Conservation (phyloP, 2,797 vertebrate species). For the Scleropages formosus region DNA sequence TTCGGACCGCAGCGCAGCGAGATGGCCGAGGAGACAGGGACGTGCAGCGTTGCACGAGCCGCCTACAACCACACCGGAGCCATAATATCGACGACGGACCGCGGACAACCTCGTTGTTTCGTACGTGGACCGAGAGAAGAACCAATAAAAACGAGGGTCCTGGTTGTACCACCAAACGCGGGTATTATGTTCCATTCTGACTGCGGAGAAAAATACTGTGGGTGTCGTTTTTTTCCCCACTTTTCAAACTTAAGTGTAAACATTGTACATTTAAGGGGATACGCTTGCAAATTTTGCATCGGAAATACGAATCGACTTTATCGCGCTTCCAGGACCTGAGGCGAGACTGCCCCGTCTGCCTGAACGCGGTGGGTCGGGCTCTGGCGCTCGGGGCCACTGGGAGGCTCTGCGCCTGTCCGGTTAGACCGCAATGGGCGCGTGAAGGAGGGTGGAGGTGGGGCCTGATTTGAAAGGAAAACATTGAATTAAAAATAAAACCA, state of each 20-base stretch:
- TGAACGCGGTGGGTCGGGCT: not conserved
- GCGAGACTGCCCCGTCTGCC: constrained; percentile 16
- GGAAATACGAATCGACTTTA: not conserved
- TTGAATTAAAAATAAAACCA: no score
- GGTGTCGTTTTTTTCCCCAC: no score
- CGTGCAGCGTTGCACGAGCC: constrained; percentile 40
- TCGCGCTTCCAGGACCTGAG: constrained; percentile 27
- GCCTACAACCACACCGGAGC: constrained; percentile 27
- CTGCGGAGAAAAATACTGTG: not conserved
- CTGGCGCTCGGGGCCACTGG: no score
- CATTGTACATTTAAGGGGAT: constrained; percentile 5
- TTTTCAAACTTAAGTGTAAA: no score
- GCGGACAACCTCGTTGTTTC: constrained; percentile 19
- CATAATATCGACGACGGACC: constrained; percentile 25
- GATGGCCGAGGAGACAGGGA: constrained; percentile 8
- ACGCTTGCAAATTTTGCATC: not conserved
- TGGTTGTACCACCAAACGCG: constrained; percentile 35
- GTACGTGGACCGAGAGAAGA: constrained; percentile 22
- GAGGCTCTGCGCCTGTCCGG: no score
- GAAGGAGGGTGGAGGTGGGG: no score
- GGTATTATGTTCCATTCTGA: no score
- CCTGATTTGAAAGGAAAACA: no score
- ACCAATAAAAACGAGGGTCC: constrained; percentile 48
- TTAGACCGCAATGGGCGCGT: no score
- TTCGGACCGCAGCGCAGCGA: not conserved